These are phyloP conservation scores for Liparis tanakae DNA, from an alignment of 2,797 vertebrate genomes.

Conservation along the genomic window DNA sequence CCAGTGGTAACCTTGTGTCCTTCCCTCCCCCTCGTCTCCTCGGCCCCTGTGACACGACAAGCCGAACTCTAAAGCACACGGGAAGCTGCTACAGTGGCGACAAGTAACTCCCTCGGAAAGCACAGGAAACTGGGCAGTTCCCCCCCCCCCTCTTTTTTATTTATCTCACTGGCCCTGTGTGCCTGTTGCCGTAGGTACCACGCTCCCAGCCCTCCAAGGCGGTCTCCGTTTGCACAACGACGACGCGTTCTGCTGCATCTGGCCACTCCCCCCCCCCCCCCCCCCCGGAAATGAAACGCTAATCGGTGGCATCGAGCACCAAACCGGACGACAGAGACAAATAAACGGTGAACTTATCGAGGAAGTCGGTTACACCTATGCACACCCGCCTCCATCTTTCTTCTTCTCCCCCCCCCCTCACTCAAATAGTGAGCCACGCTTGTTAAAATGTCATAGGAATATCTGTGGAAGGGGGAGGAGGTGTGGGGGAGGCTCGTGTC, in stretches of 20 bases:
- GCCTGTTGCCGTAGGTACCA: too few relatives aligned
- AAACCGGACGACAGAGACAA: constrained; percentile 78
- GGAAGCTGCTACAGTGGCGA: constrained; percentile 72
- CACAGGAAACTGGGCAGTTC: constrained; percentile 77
- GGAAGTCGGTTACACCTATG: constrained; percentile 87
- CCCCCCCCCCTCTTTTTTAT: constrained; percentile 39
- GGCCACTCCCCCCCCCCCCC: constrained; percentile 20
- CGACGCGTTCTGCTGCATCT: constrained; percentile 71
- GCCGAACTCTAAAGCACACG: constrained; percentile 74
- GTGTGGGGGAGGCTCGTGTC: constrained; percentile 55
- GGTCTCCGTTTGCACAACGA: constrained; percentile 79
- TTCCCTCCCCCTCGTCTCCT: constrained; percentile 34
- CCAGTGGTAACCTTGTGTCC: constrained; percentile 68
- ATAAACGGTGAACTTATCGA: constrained; percentile 50
- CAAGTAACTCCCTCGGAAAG: constrained; percentile 68
- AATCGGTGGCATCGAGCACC: constrained; percentile 67
- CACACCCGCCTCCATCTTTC: constrained; percentile 88
- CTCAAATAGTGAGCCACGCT: constrained; percentile 91
- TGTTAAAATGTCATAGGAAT: constrained; percentile 86
- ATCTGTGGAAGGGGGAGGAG: constrained; percentile 78
- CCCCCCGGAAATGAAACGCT: constrained; percentile 9
- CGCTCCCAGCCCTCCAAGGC: constrained; percentile 40
- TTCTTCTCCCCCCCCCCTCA: constrained; percentile 75
- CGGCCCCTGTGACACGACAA: constrained; percentile 86
- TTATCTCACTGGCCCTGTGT: constrained; percentile 59